Percentiles rank a stretch among this genome's conserved stretches.
These are phyloP conservation scores for Eupithecia dodoneata DNA, from an alignment of 2,888 invertebrate species.

Conservation along the genomic window DNA sequence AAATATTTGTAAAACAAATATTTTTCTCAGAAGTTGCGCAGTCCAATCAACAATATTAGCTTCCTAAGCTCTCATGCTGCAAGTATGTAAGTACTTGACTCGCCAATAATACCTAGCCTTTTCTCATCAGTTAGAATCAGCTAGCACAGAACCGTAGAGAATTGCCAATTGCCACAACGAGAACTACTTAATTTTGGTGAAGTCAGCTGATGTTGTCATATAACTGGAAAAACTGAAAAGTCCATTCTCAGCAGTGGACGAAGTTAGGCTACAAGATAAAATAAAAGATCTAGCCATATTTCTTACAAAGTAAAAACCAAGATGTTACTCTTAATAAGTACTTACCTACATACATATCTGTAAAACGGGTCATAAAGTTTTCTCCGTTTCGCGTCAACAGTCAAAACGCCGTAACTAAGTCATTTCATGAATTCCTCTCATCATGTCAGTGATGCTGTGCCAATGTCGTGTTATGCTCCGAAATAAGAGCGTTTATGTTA, in stretches of 20 bases:
- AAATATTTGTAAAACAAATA: too few species aligned
- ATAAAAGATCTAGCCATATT: not conserved
- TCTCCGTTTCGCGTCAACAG: not conserved
- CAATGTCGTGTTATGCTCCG: slow-evolving; percentile 9
- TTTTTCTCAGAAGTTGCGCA: too few species aligned
- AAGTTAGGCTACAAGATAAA: not conserved
- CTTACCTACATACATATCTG: not conserved
- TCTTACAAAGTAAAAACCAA: not conserved
- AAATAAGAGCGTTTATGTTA: not conserved
- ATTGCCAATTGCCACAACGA: too few species aligned
- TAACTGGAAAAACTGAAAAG: not conserved
- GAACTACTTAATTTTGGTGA: too few species aligned
- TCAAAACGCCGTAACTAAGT: slow-evolving; percentile 5
- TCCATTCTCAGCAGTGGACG: not conserved
- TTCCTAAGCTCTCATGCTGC: not conserved
- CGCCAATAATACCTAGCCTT: not conserved
- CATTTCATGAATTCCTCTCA: slow-evolving; percentile 9
- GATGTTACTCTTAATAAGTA: not conserved
- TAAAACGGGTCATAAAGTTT: slow-evolving; percentile 1
- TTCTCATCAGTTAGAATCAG: not conserved
- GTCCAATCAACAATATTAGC: not conserved
- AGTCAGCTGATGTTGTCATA: not conserved
- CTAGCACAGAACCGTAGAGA: not conserved
- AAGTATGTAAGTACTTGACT: too few species aligned
- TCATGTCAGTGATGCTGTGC: not conserved